Evolutionary conservation across 2,797 vertebrate species (phyloP), one percentile per base, ranked within the genome.

Genomic region (Bufotes viridis): DNA sequence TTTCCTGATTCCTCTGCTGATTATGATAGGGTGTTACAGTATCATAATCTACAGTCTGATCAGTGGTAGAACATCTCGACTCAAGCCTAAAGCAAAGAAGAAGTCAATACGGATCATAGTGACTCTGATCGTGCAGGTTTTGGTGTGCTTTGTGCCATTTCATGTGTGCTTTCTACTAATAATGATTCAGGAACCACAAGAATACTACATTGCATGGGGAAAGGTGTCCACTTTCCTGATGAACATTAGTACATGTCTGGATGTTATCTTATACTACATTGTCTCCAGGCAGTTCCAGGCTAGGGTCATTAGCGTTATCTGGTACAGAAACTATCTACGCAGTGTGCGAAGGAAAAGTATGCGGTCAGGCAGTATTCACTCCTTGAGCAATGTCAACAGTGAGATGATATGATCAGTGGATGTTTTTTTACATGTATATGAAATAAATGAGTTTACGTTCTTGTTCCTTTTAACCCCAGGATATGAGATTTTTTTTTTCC

Each of bases 221-320:
- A 95, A 96, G 87, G 97, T 99, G 88, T 96, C 97, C 89, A 97
- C 97, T 0, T 98, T 97, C 91, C 94, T 99, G 90, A 99, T 99
- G 98, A 99, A 97, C 90, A 93, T 97, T 90, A 99, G 98, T 91
- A 99, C 98, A 0, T 97, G 98, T 72, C 80, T 99, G 87, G 98
- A 99, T 0, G 96, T 99, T 22, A 97, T 99, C 53, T 94, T 99
- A 26, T 99, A 98, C 90, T 99, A 99, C 87, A 98, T 99, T 0
- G 98, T 99, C 85, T 99, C 98, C 51, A 99, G 99, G 91, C 98
- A 99, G 91, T 99, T 99, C 93, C 98, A 99, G 91, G 98, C 98
- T 55, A 92, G 98, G 83, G 98, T 99, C 85, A 98, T 99, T 89
- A 99, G 98, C 0, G 98, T 99, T 82, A 97, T 99, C 88, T 93